These are phyloP conservation scores for Sciaenops ocellatus DNA, from an alignment of 2,797 vertebrate genomes.

Conservation along the genomic window DNA sequence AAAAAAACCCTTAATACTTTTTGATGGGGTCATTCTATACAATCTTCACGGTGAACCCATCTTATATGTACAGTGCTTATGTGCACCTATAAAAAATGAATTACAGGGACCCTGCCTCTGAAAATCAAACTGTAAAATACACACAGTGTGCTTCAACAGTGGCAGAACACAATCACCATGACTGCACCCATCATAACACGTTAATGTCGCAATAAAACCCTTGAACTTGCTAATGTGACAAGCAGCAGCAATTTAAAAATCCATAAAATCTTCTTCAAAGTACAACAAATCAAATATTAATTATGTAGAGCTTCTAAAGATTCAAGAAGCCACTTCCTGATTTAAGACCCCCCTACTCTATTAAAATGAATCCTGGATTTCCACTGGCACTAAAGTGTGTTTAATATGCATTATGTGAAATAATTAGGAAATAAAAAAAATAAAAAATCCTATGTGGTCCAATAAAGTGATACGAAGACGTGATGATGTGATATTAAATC, in stretches of 20 bases:
- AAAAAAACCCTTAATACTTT: slow-evolving; percentile 19
- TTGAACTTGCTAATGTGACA: slow-evolving; percentile 85
- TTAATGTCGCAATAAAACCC: slow-evolving; percentile 82
- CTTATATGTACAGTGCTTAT: slow-evolving; percentile 62
- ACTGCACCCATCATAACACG: slow-evolving; percentile 78
- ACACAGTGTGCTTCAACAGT: slow-evolving; percentile 35
- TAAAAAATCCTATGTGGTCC: slow-evolving; percentile 25
- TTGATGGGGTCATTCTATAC: slow-evolving; percentile 42
- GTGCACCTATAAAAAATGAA: slow-evolving; percentile 71
- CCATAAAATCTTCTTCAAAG: slow-evolving; percentile 78
- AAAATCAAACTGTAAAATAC: slow-evolving; percentile 67
- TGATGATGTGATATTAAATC: slow-evolving; percentile 32
- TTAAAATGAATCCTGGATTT: slow-evolving; percentile 65
- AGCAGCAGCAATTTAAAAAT: slow-evolving; percentile 80
- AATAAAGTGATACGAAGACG: slow-evolving; percentile 41
- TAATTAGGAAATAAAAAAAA: slow-evolving; percentile 56
- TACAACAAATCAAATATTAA: slow-evolving; percentile 82
- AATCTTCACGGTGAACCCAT: slow-evolving; percentile 56
- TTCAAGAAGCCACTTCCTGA: slow-evolving; percentile 73
- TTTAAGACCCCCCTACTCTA: slow-evolving; percentile 74
- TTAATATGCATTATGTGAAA: slow-evolving; percentile 67
- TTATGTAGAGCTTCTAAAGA: slow-evolving; percentile 76
- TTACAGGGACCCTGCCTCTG: slow-evolving; percentile 57
- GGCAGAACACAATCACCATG: slow-evolving; percentile 70
- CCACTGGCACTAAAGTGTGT: slow-evolving; percentile 57